These are phyloP conservation scores for Nymphalis io DNA, from an alignment of 1,140 invertebrate genomes.

Conservation along the genomic window DNA sequence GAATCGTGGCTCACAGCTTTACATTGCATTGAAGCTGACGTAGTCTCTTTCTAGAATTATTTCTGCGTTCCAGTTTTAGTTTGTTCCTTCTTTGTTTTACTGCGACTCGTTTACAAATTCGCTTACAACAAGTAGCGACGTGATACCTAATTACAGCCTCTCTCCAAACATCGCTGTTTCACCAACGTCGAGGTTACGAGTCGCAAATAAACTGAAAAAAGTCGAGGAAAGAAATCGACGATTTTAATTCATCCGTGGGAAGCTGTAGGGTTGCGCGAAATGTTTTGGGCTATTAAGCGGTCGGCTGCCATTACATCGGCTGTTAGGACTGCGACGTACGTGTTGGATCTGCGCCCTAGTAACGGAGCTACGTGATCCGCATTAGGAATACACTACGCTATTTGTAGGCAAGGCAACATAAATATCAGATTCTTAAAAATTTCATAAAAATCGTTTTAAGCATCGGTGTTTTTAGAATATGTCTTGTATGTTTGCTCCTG, in stretches of 20 bases:
- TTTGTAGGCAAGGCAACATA: conserved; percentile 23
- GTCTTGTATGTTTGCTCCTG: no score
- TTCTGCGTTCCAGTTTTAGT: conserved; percentile 31
- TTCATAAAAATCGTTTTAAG: neutral
- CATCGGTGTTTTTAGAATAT: neutral
- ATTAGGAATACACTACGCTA: conserved; percentile 34
- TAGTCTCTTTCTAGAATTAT: conserved; percentile 29
- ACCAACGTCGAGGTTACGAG: conserved; percentile 34
- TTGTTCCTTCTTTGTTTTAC: conserved; percentile 34
- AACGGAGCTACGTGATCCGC: conserved; percentile 61
- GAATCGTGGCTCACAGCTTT: conserved; percentile 19
- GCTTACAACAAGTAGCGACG: conserved; percentile 24
- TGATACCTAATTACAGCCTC: conserved; percentile 32
- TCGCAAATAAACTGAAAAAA: conserved; percentile 51
- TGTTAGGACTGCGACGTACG: conserved; percentile 66
- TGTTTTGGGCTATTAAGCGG: conserved; percentile 59
- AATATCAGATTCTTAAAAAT: conserved; percentile 18
- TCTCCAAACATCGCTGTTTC: conserved; percentile 29
- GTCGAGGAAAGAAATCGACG: conserved; percentile 50
- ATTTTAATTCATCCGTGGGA: conserved; percentile 69
- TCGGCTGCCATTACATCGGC: conserved; percentile 63
- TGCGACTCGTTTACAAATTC: conserved; percentile 27
- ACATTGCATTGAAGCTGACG: conserved; percentile 10
- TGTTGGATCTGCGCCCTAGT: conserved; percentile 67
- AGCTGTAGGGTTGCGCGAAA: conserved; percentile 45